Evolutionary conservation across 2,113 vertebrate genomes (phyloP), one percentile per base, ranked within the genome.

Genomic region (Cebus imitator): DNA sequence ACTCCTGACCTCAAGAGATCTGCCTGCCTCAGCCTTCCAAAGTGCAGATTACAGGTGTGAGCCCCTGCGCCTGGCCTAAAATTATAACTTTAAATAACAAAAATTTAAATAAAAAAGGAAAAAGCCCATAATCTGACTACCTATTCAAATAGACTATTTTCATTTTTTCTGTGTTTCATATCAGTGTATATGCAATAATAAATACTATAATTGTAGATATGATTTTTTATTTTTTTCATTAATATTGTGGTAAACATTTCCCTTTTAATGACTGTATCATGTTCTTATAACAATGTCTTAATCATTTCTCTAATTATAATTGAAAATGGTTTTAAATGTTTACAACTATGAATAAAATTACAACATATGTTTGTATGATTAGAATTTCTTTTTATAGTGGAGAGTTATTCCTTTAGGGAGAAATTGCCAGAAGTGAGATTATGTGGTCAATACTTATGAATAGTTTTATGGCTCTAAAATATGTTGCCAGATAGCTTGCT

Each of bases 391-490:
- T 95, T 95, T 94, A 92, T 89, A 90, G 84, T 94, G 68, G 32
- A 94, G 40, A 94, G 58, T 90, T 94, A 90, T 79, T 94, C 75
- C 68, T 87, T 82, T 21, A 87, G 61, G 17, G 84, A 92, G 85
- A 87, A 96, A 92, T 73, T 43, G 75, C 85, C 75, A 97, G 32
- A 80, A 87, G 37, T 92, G 37, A 94, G 75, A 95, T 83, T 90
- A 89, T 57, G 78, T 57, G 45, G 84, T 79, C 73, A 88, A 82
- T n/a, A 32, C 91, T 93, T 84, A 50, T 20, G 78, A 87, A 87
- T 96, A 92, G 96, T 96, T 96, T 96, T 75, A 96, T 75, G 75
- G 11, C 64, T 87, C 61, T 84, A 55, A 86, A 91, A 82, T 43
- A 48, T 90, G 79, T 90, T 90, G 80, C 76, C 95, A 94, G 61